Base-by-base conservation (phyloP, 2,113 vertebrate genomes). In the Myodes glareolus region DNA sequence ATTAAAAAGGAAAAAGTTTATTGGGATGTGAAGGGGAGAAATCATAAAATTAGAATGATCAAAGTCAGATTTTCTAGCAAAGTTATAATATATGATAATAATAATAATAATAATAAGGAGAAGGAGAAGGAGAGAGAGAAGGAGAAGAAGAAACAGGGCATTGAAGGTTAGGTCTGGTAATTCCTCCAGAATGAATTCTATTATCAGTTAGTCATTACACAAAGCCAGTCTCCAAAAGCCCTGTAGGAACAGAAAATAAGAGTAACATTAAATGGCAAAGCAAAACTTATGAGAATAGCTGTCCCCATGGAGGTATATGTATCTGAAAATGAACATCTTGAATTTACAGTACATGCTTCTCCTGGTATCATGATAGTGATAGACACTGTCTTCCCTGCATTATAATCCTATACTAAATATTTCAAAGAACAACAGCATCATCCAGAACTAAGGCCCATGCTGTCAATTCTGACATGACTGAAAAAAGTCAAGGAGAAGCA, bases 1-100 rank as follows among this genome's bases (percentile, higher is more conserved):
- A 25, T 95, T 95, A 11, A 94, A 95, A 52, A 97, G 86, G 70
- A 96, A 97, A 97, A 92, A 89, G 72, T 80, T 12, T 52, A 52
- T 52, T 97, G 94, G 96, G 2, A 91, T 96, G 9, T 97, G 97
- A 27, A 97, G 88, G 23, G 94, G 89, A 36, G 91, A 50, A 31
- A 88, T 91, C 27, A 96, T 7, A 36, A n/a, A 33, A 94, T 97
- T 16, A 97, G 10, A 36, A 7, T 14, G 19, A 88, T 3, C n/a
- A 95, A 78, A 16, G 88, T 65, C 91, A 93, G 21, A 23, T 96
- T 95, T 68, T 77, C 70, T 7, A 88, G 5, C 7, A n/a, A 19
- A 11, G 58, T 88, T 16, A 91, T 31, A 3, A 93, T 0, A 33
- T 91, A 0, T 52, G 52, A n/a, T n/a, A n/a, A n/a, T n/a, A n/a